A percentile compares a stretch with the other conserved stretches of the same genome.
These are phyloP conservation scores for Anser brachyrhynchus DNA, from an alignment of 2,113 vertebrate species.

Conservation along the genomic window DNA sequence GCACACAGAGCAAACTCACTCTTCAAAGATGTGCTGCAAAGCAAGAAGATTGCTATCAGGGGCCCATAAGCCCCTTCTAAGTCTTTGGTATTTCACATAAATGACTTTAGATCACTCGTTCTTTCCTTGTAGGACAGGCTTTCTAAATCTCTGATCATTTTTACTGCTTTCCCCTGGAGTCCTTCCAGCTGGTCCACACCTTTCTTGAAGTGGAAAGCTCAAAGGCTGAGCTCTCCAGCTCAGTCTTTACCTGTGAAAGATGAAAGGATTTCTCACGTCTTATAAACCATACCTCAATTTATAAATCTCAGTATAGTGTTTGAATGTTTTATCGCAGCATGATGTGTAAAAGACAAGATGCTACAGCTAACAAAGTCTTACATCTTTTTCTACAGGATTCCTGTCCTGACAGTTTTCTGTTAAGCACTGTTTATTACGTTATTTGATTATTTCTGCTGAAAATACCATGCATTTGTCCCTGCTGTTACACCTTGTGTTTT, in stretches of 20 bases:
- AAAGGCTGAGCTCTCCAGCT: not conserved
- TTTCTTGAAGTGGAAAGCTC: slow-evolving; percentile 28
- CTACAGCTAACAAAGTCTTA: not conserved
- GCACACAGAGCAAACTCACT: not conserved
- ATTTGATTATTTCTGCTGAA: not conserved
- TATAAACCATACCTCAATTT: not conserved
- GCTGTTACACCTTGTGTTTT: not conserved
- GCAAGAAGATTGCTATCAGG: not conserved
- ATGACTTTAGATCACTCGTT: slow-evolving; percentile 8
- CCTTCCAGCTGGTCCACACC: not conserved
- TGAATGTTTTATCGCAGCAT: not conserved
- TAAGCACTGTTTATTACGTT: not conserved
- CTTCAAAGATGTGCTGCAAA: slow-evolving; percentile 11
- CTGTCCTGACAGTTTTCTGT: not conserved
- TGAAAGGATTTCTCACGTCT: slow-evolving; percentile 2
- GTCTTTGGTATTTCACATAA: slow-evolving; percentile 4
- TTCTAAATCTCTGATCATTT: slow-evolving; percentile 27
- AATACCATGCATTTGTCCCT: not conserved
- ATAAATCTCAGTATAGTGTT: not conserved
- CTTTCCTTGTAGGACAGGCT: not conserved
- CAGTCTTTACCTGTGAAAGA: not conserved
- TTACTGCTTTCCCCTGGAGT: not conserved
- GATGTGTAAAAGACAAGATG: not conserved
- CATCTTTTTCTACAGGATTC: not conserved
- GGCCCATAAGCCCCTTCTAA: not conserved